Conservation (phyloP, 2,113 vertebrate genomes). For the Dunckerocampus dactyliophorus region DNA sequence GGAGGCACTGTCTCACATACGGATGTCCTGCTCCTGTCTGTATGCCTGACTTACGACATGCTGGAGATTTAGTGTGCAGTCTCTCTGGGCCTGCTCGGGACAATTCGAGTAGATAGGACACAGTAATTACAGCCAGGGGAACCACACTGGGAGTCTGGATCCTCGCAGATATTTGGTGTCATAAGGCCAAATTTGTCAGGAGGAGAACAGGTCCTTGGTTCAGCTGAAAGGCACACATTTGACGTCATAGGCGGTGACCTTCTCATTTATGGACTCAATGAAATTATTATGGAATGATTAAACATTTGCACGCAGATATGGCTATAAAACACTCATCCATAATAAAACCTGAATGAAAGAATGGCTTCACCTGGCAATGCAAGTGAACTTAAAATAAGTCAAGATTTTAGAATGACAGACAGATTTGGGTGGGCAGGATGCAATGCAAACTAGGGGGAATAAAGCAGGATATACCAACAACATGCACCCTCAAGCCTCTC, state of each 20-base stretch:
- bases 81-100: conserved; percentile 38
- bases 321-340: conserved; percentile 44
- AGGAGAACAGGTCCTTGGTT: conserved; percentile 40
- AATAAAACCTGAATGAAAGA: conserved; percentile 31
- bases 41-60: conserved; percentile 42
- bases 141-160: conserved; percentile 38
- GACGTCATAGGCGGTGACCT: conserved; percentile 31
- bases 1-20: conserved; percentile 27
- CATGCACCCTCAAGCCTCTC: conserved; percentile 37
- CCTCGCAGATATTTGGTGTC: conserved; percentile 51
- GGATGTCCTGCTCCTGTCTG: conserved; percentile 36
- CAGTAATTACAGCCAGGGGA: conserved; percentile 53
- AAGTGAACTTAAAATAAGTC: conserved; percentile 29
- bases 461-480: conserved; percentile 17
- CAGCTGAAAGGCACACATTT: conserved; percentile 39
- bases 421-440: neutral
- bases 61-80: conserved; percentile 53
- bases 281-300: conserved; percentile 39
- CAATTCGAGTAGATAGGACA: conserved; percentile 50
- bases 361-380: conserved; percentile 4
- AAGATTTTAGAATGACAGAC: neutral
- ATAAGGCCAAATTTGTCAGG: conserved; percentile 50
- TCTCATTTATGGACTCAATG: conserved; percentile 26
- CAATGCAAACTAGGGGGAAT: neutral
- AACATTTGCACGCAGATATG: conserved; percentile 22